Evolutionary conservation across 2,113 vertebrate species (phyloP).

Genomic region (Gymnogyps californianus): DNA sequence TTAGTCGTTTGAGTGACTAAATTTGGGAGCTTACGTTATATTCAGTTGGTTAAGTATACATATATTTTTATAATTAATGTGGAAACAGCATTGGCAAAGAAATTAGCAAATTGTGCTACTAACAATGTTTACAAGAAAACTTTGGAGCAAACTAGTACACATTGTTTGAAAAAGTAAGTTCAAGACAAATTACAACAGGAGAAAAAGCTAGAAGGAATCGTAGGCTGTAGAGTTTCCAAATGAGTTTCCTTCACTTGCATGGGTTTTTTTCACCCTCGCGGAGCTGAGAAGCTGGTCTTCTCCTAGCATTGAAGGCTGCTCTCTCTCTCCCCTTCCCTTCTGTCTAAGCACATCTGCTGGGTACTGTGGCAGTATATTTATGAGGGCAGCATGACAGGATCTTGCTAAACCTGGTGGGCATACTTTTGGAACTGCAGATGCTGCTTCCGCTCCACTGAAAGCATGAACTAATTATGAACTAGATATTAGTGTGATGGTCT

Average conservation of each 20-base stretch:
- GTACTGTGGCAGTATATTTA: fast-evolving
- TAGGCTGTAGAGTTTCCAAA: background rate
- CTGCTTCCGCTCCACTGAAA: background rate
- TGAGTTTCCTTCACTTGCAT: background rate
- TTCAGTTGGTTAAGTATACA: background rate
- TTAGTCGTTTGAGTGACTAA: constrained; percentile 37
- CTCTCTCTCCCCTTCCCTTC: background rate
- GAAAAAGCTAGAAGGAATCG: background rate
- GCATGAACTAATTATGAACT: background rate
- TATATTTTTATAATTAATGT: background rate
- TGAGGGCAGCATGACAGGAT: background rate
- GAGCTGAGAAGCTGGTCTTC: background rate
- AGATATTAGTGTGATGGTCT: background rate
- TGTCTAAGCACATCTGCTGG: background rate
- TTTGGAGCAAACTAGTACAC: background rate
- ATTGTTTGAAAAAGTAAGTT: background rate
- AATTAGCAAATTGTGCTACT: background rate
- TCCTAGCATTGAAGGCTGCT: fast-evolving
- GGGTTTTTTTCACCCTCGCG: fast-evolving
- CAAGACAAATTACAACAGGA: background rate
- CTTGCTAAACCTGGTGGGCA: background rate
- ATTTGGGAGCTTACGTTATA: background rate
- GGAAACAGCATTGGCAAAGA: background rate
- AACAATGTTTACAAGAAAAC: background rate
- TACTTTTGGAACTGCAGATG: background rate